These are phyloP conservation scores for Unio delphinus DNA, from an alignment of 2,888 invertebrate genomes.

Conservation along the genomic window DNA sequence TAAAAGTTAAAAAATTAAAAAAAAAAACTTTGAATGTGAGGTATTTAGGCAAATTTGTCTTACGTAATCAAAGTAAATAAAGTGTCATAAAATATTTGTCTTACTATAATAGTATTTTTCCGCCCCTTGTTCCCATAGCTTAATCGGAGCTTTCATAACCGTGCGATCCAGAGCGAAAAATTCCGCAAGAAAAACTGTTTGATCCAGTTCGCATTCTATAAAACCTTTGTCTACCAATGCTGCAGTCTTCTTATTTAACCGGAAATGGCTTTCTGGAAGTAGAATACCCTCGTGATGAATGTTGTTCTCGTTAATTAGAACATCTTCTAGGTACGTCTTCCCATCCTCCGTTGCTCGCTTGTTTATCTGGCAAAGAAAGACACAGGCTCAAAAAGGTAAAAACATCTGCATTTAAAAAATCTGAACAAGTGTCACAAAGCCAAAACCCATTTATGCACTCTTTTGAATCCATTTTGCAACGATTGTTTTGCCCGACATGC, in stretches of 20 bases:
- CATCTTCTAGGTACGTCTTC: slow-evolving; percentile 25
- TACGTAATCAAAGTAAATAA: no score
- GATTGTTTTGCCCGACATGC: no score
- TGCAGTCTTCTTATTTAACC: slow-evolving; percentile 13
- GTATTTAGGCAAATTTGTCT: no score
- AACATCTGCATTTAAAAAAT: no score
- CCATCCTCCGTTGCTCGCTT: slow-evolving; percentile 17
- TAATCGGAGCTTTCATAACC: slow-evolving; percentile 40
- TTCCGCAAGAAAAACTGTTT: slow-evolving; percentile 49
- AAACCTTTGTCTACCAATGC: slow-evolving; percentile 14
- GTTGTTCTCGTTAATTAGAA: slow-evolving; percentile 19
- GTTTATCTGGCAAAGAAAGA: slow-evolving; percentile 22
- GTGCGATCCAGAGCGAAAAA: slow-evolving; percentile 57
- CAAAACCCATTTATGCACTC: no score
- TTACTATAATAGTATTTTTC: slow-evolving; percentile 55
- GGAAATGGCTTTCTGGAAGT: slow-evolving; percentile 42
- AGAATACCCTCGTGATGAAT: slow-evolving; percentile 31
- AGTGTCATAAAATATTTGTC: slow-evolving; percentile 4
- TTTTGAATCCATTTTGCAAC: no score
- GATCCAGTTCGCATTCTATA: slow-evolving; percentile 51
- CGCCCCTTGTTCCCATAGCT: slow-evolving; percentile 49
- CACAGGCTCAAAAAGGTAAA: no score
- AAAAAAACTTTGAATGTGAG: no score
- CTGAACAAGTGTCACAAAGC: no score
- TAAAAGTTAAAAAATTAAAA: no score